Conservation (phyloP, 2,888 invertebrate species). For the Myopa tessellatipennis region DNA sequence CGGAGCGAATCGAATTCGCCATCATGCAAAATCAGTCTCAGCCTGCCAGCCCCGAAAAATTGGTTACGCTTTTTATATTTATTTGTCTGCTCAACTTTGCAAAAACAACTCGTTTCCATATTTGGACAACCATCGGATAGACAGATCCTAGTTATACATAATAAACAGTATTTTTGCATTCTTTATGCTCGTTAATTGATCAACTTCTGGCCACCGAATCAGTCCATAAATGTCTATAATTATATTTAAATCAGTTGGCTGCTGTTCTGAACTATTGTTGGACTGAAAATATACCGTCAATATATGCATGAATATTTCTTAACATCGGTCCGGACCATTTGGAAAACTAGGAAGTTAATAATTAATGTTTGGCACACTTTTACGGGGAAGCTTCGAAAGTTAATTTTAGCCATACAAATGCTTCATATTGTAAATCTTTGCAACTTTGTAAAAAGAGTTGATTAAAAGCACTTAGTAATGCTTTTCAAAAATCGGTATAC, state of each 20-base stretch:
- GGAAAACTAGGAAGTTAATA: too few species aligned
- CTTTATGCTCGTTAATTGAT: slow-evolving; percentile 26
- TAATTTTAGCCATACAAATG: not conserved
- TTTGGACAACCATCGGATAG: not conserved
- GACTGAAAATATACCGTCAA: too few species aligned
- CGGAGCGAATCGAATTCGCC: not conserved
- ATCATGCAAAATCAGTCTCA: not conserved
- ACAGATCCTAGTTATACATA: not conserved
- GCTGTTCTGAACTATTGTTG: too few species aligned
- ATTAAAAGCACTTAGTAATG: not conserved
- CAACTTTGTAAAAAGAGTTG: not conserved
- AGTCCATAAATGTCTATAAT: too few species aligned
- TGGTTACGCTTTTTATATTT: not conserved
- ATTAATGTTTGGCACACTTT: not conserved
- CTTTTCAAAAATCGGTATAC: not conserved
- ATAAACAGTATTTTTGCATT: slow-evolving; percentile 14
- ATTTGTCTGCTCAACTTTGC: not conserved
- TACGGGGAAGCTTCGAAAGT: not conserved
- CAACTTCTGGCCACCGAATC: slow-evolving; percentile 15
- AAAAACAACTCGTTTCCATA: not conserved
- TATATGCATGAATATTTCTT: too few species aligned
- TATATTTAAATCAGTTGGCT: too few species aligned
- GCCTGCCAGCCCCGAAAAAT: not conserved
- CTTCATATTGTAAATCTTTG: not conserved
- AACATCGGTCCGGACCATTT: too few species aligned